Evolutionary conservation across 2,797 vertebrate genomes (phyloP), one percentile per base, ranked within the genome.

Genomic region (Ptychadena robeensis): DNA sequence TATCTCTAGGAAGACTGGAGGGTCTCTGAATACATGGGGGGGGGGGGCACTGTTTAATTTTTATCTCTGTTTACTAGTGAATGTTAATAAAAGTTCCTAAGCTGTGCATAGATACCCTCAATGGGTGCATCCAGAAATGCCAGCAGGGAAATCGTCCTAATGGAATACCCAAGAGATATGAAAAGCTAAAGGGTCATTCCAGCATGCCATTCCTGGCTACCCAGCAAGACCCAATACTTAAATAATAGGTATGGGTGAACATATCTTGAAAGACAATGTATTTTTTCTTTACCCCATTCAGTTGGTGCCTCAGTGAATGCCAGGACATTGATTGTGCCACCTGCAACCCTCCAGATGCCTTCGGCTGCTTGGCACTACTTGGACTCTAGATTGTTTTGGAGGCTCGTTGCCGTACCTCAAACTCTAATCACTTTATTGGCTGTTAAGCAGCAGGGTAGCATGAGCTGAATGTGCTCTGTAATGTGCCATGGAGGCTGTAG

Each of bases 311-410:
- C 65, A 27, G 22, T 40, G 18, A 61, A 64, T 76, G 73, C 57
- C 59, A 64, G 14, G 61, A 66, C 74, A 44, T 38, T 5, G 9
- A 34, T 66, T 10, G 22, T 32, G 12, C 32, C 11, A 32, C 18
- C 14, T 31, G 22, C 63, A 34, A 37, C 73, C 61, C 73, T 37
- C 61, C 30, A 12, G 61, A 66, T 44, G 73, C 59, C 35, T 28
- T 61, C 7, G 59, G 73, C 35, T 28, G 22, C 59, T 61, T 28
- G 25, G n/a, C 28, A 30, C 25, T n/a, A 9, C 61, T 18, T 14
- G 63, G 74, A 28, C 74, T 44, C 74, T 4, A 34, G 25, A 38
- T 63, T 76, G 18, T 65, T 76, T 27, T 65, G 37, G 73, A 44
- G 11, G 71, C 4, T 53, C 18, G 44, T 18, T n/a, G 44, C 15